Base-by-base conservation (phyloP, 2,113 vertebrate genomes). In the Brachypodius melanocephalos region DNA sequence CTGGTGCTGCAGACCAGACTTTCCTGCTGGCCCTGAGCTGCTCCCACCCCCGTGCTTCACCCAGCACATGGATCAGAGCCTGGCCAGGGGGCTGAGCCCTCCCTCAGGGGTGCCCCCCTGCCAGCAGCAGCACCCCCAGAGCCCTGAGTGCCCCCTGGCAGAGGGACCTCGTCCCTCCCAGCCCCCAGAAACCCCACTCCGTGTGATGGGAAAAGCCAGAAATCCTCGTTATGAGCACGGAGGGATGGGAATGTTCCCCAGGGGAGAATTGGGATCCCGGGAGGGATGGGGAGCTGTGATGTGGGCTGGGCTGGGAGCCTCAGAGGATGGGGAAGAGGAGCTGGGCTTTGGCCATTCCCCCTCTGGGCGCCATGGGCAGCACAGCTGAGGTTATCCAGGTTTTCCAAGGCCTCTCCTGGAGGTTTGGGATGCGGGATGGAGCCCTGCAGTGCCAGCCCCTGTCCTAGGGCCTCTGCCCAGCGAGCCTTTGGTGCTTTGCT, bases 191-290 rank as follows among this genome's bases (percentile, higher is more conserved):
- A 3, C 20, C 24, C 52, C 13, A 10, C 45, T 25, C 36, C 8
- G 0, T 2, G 10, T 3, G 11, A 7, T 2, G 1, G 9, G 34
- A 7, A 17, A 66, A 79, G 57, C 14, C 10, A 3, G 31, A 40
- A 42, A 22, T 16, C 15, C n/a, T 42, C 14, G 5, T 3, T 20
- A 1, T 3, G 68, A 58, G 46, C 61, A 15, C 25, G 16, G 25
- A 76, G 43, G 0, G 6, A 29, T 25, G 67, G 73, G 16, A 71
- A 34, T 32, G 1, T 7, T 65, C 48, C 54, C 76, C 73, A 26
- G 29, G 58, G 43, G 21, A 52, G 31, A 40, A 1, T 0, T 12
- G 34, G 57, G 71, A 67, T 31, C 20, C 6, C 65, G 24, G 48
- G 46, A 2, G 1, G n/a, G 59, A 9, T 55, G 49, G 46, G 71